Base-by-base conservation (phyloP, 2,113 vertebrate species). In the Hypanus sabinus region DNA sequence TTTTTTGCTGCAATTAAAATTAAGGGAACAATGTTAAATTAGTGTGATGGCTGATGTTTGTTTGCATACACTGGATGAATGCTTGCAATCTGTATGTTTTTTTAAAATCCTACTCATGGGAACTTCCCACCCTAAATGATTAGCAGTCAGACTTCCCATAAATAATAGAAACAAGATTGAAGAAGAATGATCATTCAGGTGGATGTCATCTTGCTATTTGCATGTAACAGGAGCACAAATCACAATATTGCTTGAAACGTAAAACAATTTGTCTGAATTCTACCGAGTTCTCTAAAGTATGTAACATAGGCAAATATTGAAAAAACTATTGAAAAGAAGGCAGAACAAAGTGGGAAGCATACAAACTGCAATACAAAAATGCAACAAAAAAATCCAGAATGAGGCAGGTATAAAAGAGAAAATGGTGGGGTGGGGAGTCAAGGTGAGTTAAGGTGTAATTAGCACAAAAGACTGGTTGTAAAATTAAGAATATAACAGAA, bases 1-100 rank as follows among this genome's bases (percentile, higher is more conserved):
- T 95, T 90, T 94, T 75, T 73, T 93, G 36, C 33, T 27, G 70
- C 71, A 93, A 93, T 93, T 93, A 75, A 93, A 70, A 93, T 38
- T 70, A 33, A 93, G 91, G 91, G 46, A 93, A 93, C 9, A 24
- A 73, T 36, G 73, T 92, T 92, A 71, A 93, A 93, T 93, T 93
- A 73, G 68, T 73, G 73, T 5, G 91, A 93, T 92, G 65, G 70
- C 70, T 92, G 8, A 14, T 93, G 73, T 93, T 93, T 93, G 91
- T 93, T 93, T 93, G 91, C 38, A 93, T 14, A 73, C 38, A 22
- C 91, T 73, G 68, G 91, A 36, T 93, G 91, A 27, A 68, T 73
- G 91, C 90, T 93, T 46, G 91, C 73, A 93, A 73, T 93, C 73
- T 73, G 73, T 73, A 46, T 73, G 90, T 93, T 92, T 73, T 73